Base-by-base conservation (phyloP, 2,888 invertebrate genomes). In the Selenia dentaria region DNA sequence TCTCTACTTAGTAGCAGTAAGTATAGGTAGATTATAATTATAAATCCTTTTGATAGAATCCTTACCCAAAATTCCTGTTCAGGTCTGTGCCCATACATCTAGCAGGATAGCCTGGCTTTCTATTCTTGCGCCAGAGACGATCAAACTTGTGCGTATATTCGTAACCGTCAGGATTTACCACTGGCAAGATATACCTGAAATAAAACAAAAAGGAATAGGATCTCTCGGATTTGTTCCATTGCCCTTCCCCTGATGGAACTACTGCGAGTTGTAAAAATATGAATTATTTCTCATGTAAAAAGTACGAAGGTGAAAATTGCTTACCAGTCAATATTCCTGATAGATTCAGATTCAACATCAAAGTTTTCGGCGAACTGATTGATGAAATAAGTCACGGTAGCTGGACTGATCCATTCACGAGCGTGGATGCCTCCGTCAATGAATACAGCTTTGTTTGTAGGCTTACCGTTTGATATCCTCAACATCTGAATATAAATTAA, bases 331-430 rank as follows among this genome's bases (percentile, higher is more conserved):
- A 88, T 86, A 48, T 83, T 83, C 50, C 76, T 88, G 40, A 90
- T 68, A 38, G 89, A 88, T 45, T 89, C 86, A 0, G 95, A 92
- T 61, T 93, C 92, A 2, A 89, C 89, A 42, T 96, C 95, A 71
- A 94, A 95, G 71, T 95, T 95, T 67, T 95, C 94, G 0, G 94
- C 93, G 44, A 97, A 83, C 67, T 95, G 93, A 67, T 96, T 94
- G 50, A 96, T 94, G 48, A 96, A 92, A 70, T 93, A 96, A 2
- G 96, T 95, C 0, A 96, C 96, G 0, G 94, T 92, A 0, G 97
- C 96, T 0, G 96, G 96, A 37, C 96, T 95, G 59, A 97, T 96
- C 96, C 96, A 98, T 91, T 98, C 98, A 24, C 98, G 92, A 0
- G 97, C 97, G 70, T 97, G 97, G 57, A 97, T 96, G 3, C 97